Conservation (phyloP, 2,113 vertebrate genomes). For the Perca flavescens region DNA sequence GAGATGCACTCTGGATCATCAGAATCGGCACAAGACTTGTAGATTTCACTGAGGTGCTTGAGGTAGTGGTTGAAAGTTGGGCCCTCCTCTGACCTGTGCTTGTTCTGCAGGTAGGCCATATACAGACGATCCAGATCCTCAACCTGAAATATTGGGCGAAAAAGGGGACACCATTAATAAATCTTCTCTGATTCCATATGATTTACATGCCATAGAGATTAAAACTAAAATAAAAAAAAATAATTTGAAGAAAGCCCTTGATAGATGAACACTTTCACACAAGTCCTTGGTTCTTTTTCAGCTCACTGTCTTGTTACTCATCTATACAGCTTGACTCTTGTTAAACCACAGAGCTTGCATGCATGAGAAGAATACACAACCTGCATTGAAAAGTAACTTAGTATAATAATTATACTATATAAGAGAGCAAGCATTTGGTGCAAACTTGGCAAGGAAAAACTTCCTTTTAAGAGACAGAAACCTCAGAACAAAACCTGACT, state of each 20-base stretch:
- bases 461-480: too few relatives aligned
- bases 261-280: constrained; percentile 7
- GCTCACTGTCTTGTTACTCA: constrained; percentile 13
- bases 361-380: not conserved
- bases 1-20: constrained; percentile 86
- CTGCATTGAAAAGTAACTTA: constrained; percentile 12
- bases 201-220: not conserved
- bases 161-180: not conserved
- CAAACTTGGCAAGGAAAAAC: too few relatives aligned
- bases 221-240: constrained; percentile 1
- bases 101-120: constrained; percentile 83
- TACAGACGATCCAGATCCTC: constrained; percentile 85
- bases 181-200: not conserved
- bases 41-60: constrained; percentile 83
- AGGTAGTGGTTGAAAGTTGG: constrained; percentile 83
- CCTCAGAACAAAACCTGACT: too few relatives aligned
- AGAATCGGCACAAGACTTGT: constrained; percentile 83
- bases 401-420: not conserved
- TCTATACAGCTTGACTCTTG: not conserved
- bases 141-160: constrained; percentile 62
- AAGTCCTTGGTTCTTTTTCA: constrained; percentile 24
- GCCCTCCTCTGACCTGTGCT: constrained; percentile 81
- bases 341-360: constrained; percentile 17
- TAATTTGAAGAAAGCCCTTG: not conserved
- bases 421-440: too few relatives aligned